phyloP scores from a whole-genome alignment of 2,113 vertebrate genomes.

The Ceyx melanurus region DNA sequence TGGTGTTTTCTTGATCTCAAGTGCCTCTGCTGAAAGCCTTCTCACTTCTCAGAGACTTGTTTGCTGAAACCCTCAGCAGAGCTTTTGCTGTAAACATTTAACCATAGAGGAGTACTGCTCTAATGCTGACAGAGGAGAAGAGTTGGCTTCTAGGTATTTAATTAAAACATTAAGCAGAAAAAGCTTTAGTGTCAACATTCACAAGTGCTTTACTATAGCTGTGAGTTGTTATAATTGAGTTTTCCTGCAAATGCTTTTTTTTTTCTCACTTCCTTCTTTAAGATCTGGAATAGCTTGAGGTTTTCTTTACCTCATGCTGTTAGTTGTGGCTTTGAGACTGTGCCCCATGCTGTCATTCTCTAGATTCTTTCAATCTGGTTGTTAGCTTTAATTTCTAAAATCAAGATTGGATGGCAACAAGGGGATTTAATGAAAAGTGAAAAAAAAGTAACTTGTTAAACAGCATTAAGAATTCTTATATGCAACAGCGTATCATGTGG shows the following conservation, averaged over 20 bases:
- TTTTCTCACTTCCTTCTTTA: constrained; percentile 36
- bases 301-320: constrained; percentile 78
- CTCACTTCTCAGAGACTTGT: constrained; percentile 72
- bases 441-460: constrained; percentile 69
- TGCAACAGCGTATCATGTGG: neutral
- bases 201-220: constrained; percentile 70
- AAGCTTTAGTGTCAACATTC: constrained; percentile 78
- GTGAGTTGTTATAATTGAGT: constrained; percentile 74
- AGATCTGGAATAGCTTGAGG: constrained; percentile 73
- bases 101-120: constrained; percentile 73
- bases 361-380: constrained; percentile 76
- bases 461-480: constrained; percentile 63
- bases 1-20: constrained; percentile 74
- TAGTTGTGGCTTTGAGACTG: constrained; percentile 78
- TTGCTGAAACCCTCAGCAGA: constrained; percentile 77
- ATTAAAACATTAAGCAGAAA: constrained; percentile 84
- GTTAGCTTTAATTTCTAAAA: constrained; percentile 82
- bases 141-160: constrained; percentile 82
- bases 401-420: constrained; percentile 78
- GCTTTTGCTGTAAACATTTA: constrained; percentile 80
- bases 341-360: constrained; percentile 78
- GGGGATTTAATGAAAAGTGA: constrained; percentile 74
- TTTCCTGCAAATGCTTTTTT: constrained; percentile 66
- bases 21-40: constrained; percentile 69
- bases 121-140: constrained; percentile 74